Conservation (phyloP, 2,113 vertebrate species). For the Pygoscelis antarcticus region DNA sequence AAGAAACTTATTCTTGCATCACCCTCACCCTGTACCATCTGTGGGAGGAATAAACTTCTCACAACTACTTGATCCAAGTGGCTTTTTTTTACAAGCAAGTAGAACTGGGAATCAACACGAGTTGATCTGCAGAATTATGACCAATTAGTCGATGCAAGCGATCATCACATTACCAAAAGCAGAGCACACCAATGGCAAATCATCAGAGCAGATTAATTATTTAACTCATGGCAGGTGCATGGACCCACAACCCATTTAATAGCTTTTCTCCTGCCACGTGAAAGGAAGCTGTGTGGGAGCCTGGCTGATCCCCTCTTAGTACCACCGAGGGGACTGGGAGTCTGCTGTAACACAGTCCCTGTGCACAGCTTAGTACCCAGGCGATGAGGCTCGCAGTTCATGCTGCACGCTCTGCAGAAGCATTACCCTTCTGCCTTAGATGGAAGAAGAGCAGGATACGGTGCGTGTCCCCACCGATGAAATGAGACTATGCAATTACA, state of each 20-base stretch:
- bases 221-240: background rate
- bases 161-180: background rate
- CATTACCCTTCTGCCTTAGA: background rate
- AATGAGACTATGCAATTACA: background rate
- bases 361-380: background rate
- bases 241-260: background rate
- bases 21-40: background rate
- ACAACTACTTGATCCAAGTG: background rate
- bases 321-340: background rate
- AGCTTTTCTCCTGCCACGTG: background rate
- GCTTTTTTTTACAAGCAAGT: background rate
- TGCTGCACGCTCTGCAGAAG: background rate
- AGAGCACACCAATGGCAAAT: background rate
- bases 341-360: background rate
- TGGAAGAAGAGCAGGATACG: background rate
- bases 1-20: background rate
- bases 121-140: background rate
- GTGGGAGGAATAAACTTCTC: background rate
- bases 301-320: too few relatives aligned
- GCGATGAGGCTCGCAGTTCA: background rate
- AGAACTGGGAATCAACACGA: background rate
- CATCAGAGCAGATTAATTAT: background rate
- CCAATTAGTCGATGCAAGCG: background rate
- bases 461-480: accelerated
- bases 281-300: background rate